Evolutionary conservation across 2,797 vertebrate genomes (phyloP).

Genomic region (Schizothorax lantsangensis): DNA sequence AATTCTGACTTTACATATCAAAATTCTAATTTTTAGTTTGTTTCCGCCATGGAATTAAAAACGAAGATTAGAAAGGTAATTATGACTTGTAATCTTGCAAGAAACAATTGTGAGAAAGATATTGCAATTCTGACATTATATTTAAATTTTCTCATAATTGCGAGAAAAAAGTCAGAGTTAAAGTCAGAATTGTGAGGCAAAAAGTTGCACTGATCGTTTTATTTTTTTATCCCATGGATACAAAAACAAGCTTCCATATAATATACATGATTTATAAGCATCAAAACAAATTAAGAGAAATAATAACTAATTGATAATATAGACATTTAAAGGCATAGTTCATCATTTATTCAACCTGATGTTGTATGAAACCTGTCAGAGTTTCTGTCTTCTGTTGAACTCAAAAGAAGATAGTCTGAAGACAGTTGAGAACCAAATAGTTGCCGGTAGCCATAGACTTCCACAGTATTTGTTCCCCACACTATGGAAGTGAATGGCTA

Average conservation of each 20-base stretch:
- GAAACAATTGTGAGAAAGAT: background rate
- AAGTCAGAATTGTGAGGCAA: background rate
- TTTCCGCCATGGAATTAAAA: background rate
- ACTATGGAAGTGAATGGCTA: background rate
- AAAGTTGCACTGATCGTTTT: background rate
- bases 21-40: background rate
- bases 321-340: background rate
- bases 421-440: background rate
- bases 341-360: background rate
- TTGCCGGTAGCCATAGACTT: background rate
- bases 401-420: background rate
- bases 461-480: background rate
- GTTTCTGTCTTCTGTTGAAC: background rate
- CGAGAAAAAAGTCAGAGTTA: background rate
- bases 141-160: background rate
- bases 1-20: background rate
- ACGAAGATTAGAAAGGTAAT: background rate
- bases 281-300: background rate
- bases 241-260: background rate
- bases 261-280: background rate
- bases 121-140: background rate
- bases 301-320: slow-evolving; percentile 3
- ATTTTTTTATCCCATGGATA: background rate
- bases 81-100: background rate
- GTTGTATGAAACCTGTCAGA: background rate